Conservation (phyloP, 2,113 vertebrate genomes). For the Marmota flaviventris region DNA sequence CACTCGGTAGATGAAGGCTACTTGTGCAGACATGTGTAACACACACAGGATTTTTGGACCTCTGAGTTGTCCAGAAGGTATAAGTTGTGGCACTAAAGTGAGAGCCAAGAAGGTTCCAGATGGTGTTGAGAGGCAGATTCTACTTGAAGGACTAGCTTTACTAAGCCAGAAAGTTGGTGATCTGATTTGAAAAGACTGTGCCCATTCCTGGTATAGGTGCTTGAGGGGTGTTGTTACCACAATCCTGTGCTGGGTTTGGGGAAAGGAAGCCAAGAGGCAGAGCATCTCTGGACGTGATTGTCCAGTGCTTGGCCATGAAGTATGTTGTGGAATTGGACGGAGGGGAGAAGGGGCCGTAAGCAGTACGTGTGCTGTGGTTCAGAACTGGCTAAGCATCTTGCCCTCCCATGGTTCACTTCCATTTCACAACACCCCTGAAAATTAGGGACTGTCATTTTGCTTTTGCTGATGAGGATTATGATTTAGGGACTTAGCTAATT, state of each 20-base stretch:
- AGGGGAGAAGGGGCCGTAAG: not conserved
- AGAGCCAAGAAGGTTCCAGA: not conserved
- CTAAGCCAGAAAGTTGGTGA: not conserved
- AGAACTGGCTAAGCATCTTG: not conserved
- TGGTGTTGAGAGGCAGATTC: not conserved
- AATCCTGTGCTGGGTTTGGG: not conserved
- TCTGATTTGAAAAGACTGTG: not conserved
- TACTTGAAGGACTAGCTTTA: not conserved
- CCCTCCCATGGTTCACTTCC: not conserved
- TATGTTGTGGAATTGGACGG: not conserved
- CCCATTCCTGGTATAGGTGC: not conserved
- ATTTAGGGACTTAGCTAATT: not conserved
- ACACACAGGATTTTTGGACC: not conserved
- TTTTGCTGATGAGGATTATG: not conserved
- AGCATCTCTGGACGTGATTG: not conserved
- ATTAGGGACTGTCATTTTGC: not conserved
- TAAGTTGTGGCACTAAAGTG: not conserved
- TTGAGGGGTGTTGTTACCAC: accelerated
- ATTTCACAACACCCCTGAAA: not conserved
- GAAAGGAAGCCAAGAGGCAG: not conserved
- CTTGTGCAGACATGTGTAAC: no score
- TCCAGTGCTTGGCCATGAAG: not conserved
- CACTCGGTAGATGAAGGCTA: not conserved
- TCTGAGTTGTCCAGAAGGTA: not conserved
- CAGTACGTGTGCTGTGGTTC: accelerated